Base-by-base conservation (phyloP, 2,888 invertebrate genomes). In the Fragum whitleyi region DNA sequence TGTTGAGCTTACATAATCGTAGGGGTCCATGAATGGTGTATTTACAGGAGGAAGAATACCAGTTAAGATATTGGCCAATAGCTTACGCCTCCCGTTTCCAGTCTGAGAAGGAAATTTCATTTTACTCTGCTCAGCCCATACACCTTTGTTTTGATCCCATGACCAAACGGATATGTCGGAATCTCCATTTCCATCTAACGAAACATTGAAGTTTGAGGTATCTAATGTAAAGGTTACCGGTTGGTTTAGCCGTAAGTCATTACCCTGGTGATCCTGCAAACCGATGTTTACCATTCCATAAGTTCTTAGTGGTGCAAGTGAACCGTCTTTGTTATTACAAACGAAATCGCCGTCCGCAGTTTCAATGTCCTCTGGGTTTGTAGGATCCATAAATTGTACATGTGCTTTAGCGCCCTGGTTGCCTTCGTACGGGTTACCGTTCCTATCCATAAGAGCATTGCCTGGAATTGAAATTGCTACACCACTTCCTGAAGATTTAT, bases 311-410 rank as follows among this genome's bases (percentile, higher is more conserved):
- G 77, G 77, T 26, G 51, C 19, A 23, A 47, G 36, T 9, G 28
- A n/a, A 11, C 78, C 78, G 28, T 78, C 71, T 7, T 19, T 11
- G 11, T 42, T 32, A 51, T 78, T 55, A 26, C 26, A 57, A 9
- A 73, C 78, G 69, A 78, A 74, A 1, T 78, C 74, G 7, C 78
- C 78, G 39, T 78, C 74, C 1, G 78, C 73, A 19, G 78, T n/a
- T 36, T 78, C 78, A 2, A 78, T 42, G 53, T 69, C 61, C 9
- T 74, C 61, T 21, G 28, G 7, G 19, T 74, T 69, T 59, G 74
- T 26, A 6, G 78, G 69, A 36, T 78, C 78, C 53, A 69, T 68
- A 51, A 78, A 78, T 21, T 78, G 74, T 6, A 78, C 36, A 7
- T 57, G 28, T 9, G 69, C 68, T 9, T 78, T 73, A 9, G 73